phyloP scores from a whole-genome alignment of 1,140 invertebrate species.

The Euura saliciscinereae region DNA sequence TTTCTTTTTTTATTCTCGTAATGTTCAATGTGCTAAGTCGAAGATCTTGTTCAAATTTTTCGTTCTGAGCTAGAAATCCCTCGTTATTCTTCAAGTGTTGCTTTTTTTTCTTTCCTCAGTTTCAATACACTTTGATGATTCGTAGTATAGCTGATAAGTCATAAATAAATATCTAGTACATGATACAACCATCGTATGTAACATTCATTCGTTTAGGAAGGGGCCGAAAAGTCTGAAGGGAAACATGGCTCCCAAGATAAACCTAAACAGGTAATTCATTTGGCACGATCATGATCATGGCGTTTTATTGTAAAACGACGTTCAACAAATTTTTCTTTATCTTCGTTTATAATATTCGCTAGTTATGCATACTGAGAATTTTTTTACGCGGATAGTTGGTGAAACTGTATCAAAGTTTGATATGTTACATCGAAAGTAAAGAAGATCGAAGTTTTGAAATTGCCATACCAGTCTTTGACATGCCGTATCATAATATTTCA shows the following conservation, averaged over 20 bases:
- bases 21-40: too few species aligned
- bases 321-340: neutral
- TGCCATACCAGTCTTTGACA: neutral
- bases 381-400: too few species aligned
- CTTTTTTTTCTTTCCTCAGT: constrained; percentile 3
- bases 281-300: constrained; percentile 35
- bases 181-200: constrained; percentile 42
- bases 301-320: neutral
- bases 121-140: constrained; percentile 17
- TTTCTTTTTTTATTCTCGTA: constrained; percentile 27
- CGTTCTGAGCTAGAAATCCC: neutral
- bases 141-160: constrained; percentile 15
- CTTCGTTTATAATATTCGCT: neutral
- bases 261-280: constrained; percentile 78
- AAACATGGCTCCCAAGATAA: constrained; percentile 92
- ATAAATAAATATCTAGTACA: constrained; percentile 22
- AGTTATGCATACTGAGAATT: too few species aligned
- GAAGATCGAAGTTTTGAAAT: too few species aligned
- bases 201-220: constrained; percentile 50
- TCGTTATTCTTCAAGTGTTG: too few species aligned
- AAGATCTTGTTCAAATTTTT: too few species aligned
- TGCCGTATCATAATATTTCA: neutral
- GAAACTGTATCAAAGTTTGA: too few species aligned
- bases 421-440: too few species aligned
- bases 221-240: constrained; percentile 74